Base-by-base conservation (phyloP, 2,888 invertebrate genomes). In the Malthinus seriepunctatus region DNA sequence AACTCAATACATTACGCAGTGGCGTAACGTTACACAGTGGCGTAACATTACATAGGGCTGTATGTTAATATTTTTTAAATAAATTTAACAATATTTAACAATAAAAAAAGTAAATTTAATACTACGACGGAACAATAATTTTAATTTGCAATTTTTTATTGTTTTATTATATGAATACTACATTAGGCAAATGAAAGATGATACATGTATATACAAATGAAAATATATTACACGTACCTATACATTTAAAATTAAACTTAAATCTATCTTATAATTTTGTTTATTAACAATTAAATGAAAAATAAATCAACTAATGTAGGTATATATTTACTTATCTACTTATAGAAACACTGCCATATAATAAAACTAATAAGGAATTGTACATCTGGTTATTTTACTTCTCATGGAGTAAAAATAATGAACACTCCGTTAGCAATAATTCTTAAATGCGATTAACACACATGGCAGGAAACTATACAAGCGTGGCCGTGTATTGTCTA, bases 361-460 rank as follows among this genome's bases (percentile, higher is more conserved):
- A 48, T 63, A 64, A 55, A 60, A 46, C 61, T 58, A 61, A 59
- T 51, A 66, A 67, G 66, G 67, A 66, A 65, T 66, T 63, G 62
- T 67, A 65, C 64, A 66, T 60, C 62, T 59, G 46, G 56, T 60
- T 51, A 56, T 52, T 39, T 50, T 56, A 56, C 53, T 60, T 45
- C 42, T 54, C 50, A 55, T 60, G 56, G 61, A 64, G 56, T 49
- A 54, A 55, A 58, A 57, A 54, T 59, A 58, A 51, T 71, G 67
- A 78, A 78, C 78, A 78, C 75, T 78, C 78, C 78, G 78, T 69
- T 73, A 73, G 75, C 74, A 74, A 73, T 67, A 73, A 73, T 69
- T 73, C 67, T 73, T 72, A 69, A 78, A 78, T 77, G 78, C 78
- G 73, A 75, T 75, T 68, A 76, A 76, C 73, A 76, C 73, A 77